Evolutionary conservation across 2,888 invertebrate genomes (phyloP).

Genomic region (Hirtodrosophila duncani): DNA sequence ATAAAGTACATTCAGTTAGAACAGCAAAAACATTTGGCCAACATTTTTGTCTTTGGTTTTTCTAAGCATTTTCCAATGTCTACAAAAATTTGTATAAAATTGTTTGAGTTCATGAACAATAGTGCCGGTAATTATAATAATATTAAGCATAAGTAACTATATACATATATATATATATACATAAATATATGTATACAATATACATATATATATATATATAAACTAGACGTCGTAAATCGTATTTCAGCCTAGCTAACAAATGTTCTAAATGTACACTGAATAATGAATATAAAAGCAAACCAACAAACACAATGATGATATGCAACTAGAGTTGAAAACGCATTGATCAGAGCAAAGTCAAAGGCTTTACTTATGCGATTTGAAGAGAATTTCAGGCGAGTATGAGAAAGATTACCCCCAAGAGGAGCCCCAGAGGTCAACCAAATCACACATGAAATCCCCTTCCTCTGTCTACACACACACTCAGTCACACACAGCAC

Average conservation of each 20-base stretch:
- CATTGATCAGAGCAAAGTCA: conserved; percentile 9
- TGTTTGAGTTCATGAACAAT: conserved; percentile 76
- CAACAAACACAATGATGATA: conserved; percentile 28
- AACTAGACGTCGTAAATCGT: conserved; percentile 53
- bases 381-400: conserved; percentile 13
- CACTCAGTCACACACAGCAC: conserved; percentile 19
- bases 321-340: conserved; percentile 32
- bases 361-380: no score
- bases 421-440: not conserved
- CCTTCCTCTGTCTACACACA: conserved; percentile 8
- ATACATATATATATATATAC: conserved; percentile 35
- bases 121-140: conserved; percentile 78
- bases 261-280: conserved; percentile 62
- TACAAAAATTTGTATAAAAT: conserved; percentile 36
- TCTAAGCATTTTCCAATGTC: conserved; percentile 23
- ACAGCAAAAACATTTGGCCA: conserved; percentile 40
- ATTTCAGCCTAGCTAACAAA: conserved; percentile 63
- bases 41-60: conserved; percentile 25
- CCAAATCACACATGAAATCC: not conserved
- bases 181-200: conserved; percentile 40
- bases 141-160: conserved; percentile 55
- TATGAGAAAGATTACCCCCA: not conserved
- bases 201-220: conserved; percentile 41
- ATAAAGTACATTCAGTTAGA: conserved; percentile 25
- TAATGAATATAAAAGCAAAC: conserved; percentile 24